Percentiles rank a stretch among this genome's conserved stretches.
phyloP scores from a whole-genome alignment of 2,797 vertebrate species.

The Spheniscus humboldti region DNA sequence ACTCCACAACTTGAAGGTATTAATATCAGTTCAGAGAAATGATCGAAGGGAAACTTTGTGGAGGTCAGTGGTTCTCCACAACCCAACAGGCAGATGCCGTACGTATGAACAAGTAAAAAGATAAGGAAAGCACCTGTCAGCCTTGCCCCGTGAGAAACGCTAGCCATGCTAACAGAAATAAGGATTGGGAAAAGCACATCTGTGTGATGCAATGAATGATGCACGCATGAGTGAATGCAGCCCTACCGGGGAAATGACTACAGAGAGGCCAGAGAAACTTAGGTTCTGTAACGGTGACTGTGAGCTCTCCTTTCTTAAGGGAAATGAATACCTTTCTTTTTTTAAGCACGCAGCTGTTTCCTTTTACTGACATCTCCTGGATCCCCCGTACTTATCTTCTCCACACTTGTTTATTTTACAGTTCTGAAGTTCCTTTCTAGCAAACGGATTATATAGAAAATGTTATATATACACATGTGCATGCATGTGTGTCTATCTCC shows the following conservation, averaged over 20 bases:
- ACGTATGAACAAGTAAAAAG: background rate
- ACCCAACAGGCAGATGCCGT: background rate
- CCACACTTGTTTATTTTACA: background rate
- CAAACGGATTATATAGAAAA: background rate
- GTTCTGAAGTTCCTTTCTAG: background rate
- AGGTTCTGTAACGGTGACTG: background rate
- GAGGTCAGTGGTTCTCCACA: background rate
- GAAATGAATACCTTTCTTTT: background rate
- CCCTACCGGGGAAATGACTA: background rate
- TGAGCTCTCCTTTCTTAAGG: background rate
- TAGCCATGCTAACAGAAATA: background rate
- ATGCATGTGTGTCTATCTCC: background rate
- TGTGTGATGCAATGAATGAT: background rate
- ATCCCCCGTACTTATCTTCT: background rate
- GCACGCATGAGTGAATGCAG: background rate
- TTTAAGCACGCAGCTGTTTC: background rate
- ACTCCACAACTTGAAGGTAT: background rate
- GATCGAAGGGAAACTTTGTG: background rate
- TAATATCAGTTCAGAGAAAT: background rate
- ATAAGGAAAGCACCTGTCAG: background rate
- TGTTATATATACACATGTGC: background rate
- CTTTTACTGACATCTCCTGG: background rate
- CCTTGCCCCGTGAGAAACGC: no score
- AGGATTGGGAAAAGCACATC: background rate
- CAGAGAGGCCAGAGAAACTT: background rate